Evolutionary conservation across 2,797 vertebrate species (phyloP), one percentile per base, ranked within the genome.

Genomic region (Hemitrygon akajei): DNA sequence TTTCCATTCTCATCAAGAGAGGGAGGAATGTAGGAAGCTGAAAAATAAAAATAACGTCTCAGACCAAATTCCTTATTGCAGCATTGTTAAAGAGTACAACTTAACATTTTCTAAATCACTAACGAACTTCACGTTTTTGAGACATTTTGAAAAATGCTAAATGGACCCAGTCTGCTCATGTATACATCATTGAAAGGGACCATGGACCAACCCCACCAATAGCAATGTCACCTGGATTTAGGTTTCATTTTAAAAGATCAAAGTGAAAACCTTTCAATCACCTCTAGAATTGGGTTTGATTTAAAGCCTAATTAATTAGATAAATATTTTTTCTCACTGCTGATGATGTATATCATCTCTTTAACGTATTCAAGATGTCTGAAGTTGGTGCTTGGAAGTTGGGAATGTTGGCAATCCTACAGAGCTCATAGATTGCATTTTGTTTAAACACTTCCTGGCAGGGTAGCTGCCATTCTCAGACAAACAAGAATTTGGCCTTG

Each of bases 1-100:
- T 96, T 96, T 96, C 96, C 96, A 95, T 96, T 96, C 94, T 96
- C 96, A 94, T 96, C 96, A 94, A 94, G 94, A 47, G 94, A 94
- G 87, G 94, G 95, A 86, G 96, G 95, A 94, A 96, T 95, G 94
- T 95, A 96, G 7, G 97, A 97, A 73, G 96, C 97, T 97, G 95
- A 86, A 94, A 94, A 63, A 93, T 58, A 94, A 82, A 6, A 37
- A 30, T 56, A 30, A 30, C 7, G 34, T 75, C 22, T 92, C 37
- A 75, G 91, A 5, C 3, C 60, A 89, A 69, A 20, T 4, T 80
- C 34, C 18, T 7, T 69, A 20, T 37, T 11, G n/a, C 3, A 89
- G 63, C 60, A 69, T 37, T 25, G 16, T 37, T 69, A 34, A 37
- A 89, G 63, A 60, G 58, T n/a, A 16, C 14, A 66, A 66, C 56